Evolutionary conservation across 1,140 invertebrate genomes (phyloP).

Genomic region (Cyclina sinensis): DNA sequence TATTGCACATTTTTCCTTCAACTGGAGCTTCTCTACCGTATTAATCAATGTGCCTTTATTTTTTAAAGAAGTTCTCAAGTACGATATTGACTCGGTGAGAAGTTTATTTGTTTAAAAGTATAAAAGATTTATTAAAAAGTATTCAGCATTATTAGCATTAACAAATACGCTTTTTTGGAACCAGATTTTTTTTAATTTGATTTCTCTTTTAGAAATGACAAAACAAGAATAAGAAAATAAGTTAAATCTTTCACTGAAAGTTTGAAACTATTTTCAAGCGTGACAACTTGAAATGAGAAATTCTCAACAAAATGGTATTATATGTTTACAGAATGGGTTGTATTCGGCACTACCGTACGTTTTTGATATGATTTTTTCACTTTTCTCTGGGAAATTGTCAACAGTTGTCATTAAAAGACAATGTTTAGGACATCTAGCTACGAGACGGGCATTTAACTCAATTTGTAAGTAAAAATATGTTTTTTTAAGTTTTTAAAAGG

Average conservation of each 20-base stretch:
- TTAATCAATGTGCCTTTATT: conserved; percentile 97
- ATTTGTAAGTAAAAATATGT: conserved; percentile 56
- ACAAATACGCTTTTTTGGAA: too few relatives aligned
- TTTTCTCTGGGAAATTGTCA: conserved; percentile 12
- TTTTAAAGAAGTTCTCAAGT: conserved; percentile 95
- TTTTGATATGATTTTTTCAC: conserved; percentile 6
- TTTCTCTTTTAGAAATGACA: too few relatives aligned
- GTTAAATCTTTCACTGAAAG: too few relatives aligned
- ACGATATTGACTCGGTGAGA: conserved; percentile 92
- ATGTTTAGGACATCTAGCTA: neutral
- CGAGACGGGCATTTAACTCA: conserved; percentile 11
- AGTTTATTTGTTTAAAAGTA: neutral
- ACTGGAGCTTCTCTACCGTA: conserved; percentile 97
- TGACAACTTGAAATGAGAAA: too few relatives aligned
- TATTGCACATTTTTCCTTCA: conserved; percentile 94
- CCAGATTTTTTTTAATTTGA: too few relatives aligned
- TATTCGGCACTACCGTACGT: conserved; percentile 48
- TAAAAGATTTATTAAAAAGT: too few relatives aligned
- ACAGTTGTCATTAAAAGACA: conserved; percentile 9
- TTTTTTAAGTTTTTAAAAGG: too few relatives aligned
- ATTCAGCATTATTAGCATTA: too few relatives aligned
- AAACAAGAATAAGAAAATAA: too few relatives aligned
- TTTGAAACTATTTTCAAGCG: too few relatives aligned
- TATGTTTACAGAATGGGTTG: conserved; percentile 51
- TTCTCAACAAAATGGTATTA: too few relatives aligned